Evolutionary conservation across 2,797 vertebrate genomes (phyloP).

Genomic region (Anolis apletophallus): DNA sequence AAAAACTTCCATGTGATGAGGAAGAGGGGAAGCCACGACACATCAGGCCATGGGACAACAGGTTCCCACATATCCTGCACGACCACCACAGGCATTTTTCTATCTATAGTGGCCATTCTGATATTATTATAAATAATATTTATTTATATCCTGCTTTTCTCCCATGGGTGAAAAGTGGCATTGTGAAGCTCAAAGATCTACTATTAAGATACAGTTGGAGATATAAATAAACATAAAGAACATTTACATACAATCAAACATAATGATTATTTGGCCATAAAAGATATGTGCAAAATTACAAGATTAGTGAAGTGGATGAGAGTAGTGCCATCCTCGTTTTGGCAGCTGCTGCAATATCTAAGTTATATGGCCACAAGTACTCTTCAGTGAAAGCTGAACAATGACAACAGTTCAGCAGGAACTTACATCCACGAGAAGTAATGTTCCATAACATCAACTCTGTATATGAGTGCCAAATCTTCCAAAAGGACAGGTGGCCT

Average conservation of each 20-base stretch:
- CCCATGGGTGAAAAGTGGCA: neutral
- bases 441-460: slow-evolving; percentile 4
- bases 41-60: too few species aligned
- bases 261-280: neutral
- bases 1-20: too few species aligned
- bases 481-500: neutral
- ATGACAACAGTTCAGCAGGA: neutral
- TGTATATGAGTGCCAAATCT: neutral
- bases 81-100: too few species aligned
- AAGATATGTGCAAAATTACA: neutral
- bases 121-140: too few species aligned
- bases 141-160: too few species aligned
- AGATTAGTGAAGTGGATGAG: neutral
- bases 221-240: neutral
- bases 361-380: neutral
- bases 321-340: neutral
- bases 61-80: too few species aligned
- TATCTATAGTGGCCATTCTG: too few species aligned
- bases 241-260: neutral
- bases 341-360: neutral
- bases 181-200: neutral
- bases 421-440: neutral
- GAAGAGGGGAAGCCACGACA: too few species aligned
- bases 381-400: neutral
- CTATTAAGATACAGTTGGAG: neutral